Evolutionary conservation across 2,113 vertebrate genomes (phyloP), one percentile per base, ranked within the genome.

Genomic region (Apaloderma vittatum): DNA sequence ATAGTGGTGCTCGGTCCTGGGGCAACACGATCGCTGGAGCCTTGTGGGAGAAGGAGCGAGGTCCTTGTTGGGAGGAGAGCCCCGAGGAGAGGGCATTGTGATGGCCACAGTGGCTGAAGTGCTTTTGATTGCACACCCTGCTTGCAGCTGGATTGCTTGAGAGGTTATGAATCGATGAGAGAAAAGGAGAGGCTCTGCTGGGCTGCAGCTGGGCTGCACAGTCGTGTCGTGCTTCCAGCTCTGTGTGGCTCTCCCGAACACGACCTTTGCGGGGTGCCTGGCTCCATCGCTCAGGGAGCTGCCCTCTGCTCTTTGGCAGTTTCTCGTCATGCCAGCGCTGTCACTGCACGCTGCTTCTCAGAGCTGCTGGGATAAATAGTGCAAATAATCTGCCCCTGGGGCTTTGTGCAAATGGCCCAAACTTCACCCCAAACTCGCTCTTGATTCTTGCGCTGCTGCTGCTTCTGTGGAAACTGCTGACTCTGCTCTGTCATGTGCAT

Each of bases 241-340:
- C 18, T 0, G 0, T 0, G 52, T 3, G 23, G 52, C 8, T 57
- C 24, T 90, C 58, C 54, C 20, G 19, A 10, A 16, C n/a, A 6
- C 4, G 2, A 3, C 0, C 2, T 3, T 6, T n/a, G 14, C 7
- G 13, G 45, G 7, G 2, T 36, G 27, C 21, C 37, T 30, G 34
- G n/a, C 5, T 11, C 32, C 13, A 1, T 3, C 6, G 0, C 29
- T 21, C 11, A 0, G 37, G 19, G 49, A 87, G 52, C 57, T 71
- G 30, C 58, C 43, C 32, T 24, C 26, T 48, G 8, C 37, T 55
- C 6, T 8, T 8, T 0, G 45, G 49, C 4, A 2, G 12, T 43
- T 46, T 27, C 9, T 48, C 46, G 40, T 12, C 0, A 6, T 12
- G 40, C 14, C 9, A 0, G 4, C 9, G 34, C n/a, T 43, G 32